Evolutionary conservation across 2,888 invertebrate genomes (phyloP), one percentile per base, ranked within the genome.

Genomic region (Theretra japonica): DNA sequence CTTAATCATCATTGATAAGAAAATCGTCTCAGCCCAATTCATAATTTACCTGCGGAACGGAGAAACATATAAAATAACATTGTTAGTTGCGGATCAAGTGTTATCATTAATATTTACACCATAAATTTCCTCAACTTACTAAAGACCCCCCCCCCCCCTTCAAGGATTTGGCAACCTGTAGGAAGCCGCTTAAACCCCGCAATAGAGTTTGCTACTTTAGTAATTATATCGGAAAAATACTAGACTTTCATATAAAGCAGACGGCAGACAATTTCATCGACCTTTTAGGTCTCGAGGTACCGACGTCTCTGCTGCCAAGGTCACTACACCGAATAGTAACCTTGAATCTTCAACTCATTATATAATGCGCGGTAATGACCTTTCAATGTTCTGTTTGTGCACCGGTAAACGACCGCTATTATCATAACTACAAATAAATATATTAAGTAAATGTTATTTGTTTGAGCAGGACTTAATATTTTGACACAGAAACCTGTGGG

Each of bases 341-440:
- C 86, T 85, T 85, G 86, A 84, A 83, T 82, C 76, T 80, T 80
- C 76, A 77, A 78, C 82, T 81, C 76, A 77, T 82, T 81, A 79
- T 71, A 72, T 74, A 74, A 73, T 75, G 73, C 74, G 74, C 17
- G 71, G 78, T 81, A 73, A 75, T 76, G 77, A 75, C 70, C 57
- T 70, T 68, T 72, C 60, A 70, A 74, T 41, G 60, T 60, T 30
- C 23, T 30, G 28, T 65, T 65, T 65, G 65, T 65, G 23, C 21
- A 65, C 41, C 15, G 41, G 15, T 65, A 65, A 65, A 48, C 23
- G 23, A 65, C 65, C 48, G 41, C 48, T 41, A 48, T 33, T 25
- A 58, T 23, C 15, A 23, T 23, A 25, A 23, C 23, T 4, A 58
- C 4, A 25, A 50, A 58, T 58, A 58, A 23, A 23, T 58, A 58